Evolutionary conservation across 2,113 vertebrate genomes (phyloP).

Genomic region (Crotalus viridis): DNA sequence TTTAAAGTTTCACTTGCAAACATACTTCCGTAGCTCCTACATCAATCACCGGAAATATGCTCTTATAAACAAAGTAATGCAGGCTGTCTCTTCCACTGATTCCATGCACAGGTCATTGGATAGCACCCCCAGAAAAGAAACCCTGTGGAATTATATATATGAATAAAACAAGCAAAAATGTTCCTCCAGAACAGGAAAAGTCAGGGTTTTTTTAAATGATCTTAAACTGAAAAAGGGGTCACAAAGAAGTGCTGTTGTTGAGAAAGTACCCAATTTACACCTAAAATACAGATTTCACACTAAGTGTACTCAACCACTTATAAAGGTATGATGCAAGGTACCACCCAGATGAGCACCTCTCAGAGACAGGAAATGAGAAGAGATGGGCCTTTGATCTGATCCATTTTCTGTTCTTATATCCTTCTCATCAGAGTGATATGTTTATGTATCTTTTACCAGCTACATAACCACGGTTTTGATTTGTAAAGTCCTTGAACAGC

Average conservation of each 20-base stretch:
- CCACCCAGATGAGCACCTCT: neutral
- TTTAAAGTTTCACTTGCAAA: conserved; percentile 72
- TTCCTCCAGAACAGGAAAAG: conserved; percentile 35
- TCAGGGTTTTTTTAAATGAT: rapidly evolving
- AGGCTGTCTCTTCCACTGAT: conserved; percentile 67
- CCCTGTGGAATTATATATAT: neutral
- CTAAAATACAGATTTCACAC: rapidly evolving
- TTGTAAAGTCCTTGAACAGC: neutral
- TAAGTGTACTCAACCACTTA: neutral
- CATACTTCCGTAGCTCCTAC: conserved; percentile 65
- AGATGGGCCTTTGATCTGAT: neutral
- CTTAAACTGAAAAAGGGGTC: neutral
- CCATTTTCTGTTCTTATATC: neutral
- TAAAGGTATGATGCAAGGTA: rapidly evolving
- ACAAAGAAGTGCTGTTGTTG: neutral
- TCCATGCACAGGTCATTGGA: conserved; percentile 48
- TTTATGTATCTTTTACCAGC: neutral
- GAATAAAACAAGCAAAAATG: neutral
- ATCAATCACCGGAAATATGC: conserved; percentile 76
- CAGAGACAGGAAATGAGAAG: neutral
- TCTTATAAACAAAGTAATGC: conserved; percentile 74
- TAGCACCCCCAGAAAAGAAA: conserved; percentile 38
- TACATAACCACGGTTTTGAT: neutral
- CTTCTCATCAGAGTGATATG: neutral
- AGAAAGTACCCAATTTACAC: rapidly evolving